Base-by-base conservation (phyloP, 1,140 invertebrate species). In the Parapsyche elsis region DNA sequence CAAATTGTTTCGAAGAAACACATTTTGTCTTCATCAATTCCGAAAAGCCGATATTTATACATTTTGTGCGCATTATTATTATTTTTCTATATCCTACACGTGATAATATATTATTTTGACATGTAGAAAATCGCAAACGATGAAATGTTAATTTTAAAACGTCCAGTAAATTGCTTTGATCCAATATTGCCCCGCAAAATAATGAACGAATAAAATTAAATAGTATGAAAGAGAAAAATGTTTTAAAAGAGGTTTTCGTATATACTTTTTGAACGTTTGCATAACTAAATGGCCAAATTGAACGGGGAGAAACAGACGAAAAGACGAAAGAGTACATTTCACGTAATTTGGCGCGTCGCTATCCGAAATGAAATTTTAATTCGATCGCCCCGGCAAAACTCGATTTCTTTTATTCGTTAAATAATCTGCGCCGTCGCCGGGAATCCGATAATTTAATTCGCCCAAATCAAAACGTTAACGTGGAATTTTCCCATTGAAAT, bases 401-500 rank as follows among this genome's bases (percentile, higher is more conserved):
- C 67, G 53, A 81, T 77, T 81, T 81, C 70, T 70, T 74, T 77
- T 59, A 77, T 77, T 80, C 46, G 30, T 53, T 46, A 77, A 57
- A 74, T 74, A 81, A 81, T 81, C 79, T 59, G 24, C 49, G 71
- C 46, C 23, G 74, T 75, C 24, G 73, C 44, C 73, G 44, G 64
- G 64, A 45, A 75, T 75, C 53, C 73, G 49, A 71, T 78, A 78
- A 81, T 78, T 78, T 71, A 77, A 81, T 81, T 81, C 75, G 21
- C 76, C 53, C 61, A 71, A 76, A 76, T 71, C 49, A 57, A 76
- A 80, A 80, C 79, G 76, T 80, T 80, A 73, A 76, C 57, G 80
- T 78, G 61, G 79, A 81, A 81, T 77, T 81, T 77, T 71, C 71
- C 80, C 67, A 74, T 81, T 78, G 67, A 78, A 77, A 73, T 81